Evolutionary conservation across 1,140 invertebrate species (phyloP).

Genomic region (Ceratosolen solmsi): DNA sequence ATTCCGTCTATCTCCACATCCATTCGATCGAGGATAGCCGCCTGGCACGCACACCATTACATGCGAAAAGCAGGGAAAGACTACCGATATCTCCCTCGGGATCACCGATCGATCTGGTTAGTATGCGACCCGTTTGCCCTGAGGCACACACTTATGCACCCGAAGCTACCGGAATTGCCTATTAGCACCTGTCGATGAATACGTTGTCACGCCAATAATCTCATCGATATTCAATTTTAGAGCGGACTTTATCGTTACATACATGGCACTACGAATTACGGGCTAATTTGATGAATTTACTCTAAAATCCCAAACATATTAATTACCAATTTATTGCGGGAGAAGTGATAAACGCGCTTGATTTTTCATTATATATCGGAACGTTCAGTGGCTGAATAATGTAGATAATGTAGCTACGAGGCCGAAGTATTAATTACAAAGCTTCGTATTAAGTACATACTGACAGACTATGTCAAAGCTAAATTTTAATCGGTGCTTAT

Average conservation of each 20-base stretch:
- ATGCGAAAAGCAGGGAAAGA: conserved; percentile 8
- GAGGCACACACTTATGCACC: not conserved
- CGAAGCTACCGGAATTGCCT: conserved; percentile 8
- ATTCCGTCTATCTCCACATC: not conserved
- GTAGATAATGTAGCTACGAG: too few relatives aligned
- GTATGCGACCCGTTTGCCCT: not conserved
- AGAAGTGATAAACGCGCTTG: not conserved
- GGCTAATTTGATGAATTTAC: not conserved
- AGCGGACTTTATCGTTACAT: not conserved
- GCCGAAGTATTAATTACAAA: not conserved
- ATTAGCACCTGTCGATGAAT: conserved; percentile 39
- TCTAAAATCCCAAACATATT: not conserved
- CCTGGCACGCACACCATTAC: not conserved
- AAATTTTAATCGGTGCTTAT: too few relatives aligned
- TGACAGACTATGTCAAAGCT: too few relatives aligned
- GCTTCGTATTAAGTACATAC: not conserved
- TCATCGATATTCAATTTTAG: not conserved
- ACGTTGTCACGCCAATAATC: conserved; percentile 7
- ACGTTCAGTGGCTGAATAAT: not conserved
- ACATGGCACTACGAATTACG: not conserved
- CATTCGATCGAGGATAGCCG: not conserved
- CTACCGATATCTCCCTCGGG: conserved; percentile 32
- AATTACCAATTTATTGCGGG: not conserved
- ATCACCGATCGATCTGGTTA: conserved; percentile 35
- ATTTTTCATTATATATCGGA: not conserved